These are phyloP conservation scores for Ypsolopha scabrella DNA, from an alignment of 2,888 invertebrate species.

Conservation along the genomic window DNA sequence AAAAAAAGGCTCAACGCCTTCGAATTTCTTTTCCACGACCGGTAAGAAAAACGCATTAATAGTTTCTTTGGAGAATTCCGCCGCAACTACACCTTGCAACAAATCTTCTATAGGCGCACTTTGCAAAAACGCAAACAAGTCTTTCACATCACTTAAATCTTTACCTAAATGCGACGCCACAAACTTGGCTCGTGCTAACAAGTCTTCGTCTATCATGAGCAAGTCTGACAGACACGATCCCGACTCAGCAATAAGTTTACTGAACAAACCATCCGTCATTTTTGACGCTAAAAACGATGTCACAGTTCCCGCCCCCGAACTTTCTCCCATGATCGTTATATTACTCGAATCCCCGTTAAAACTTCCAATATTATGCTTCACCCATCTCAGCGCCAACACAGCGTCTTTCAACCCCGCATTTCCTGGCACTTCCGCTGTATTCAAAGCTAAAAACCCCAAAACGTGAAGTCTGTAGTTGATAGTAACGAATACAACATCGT, in stretches of 20 bases:
- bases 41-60: slow-evolving; percentile 35
- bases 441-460: slow-evolving; percentile 45
- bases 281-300: slow-evolving; percentile 32
- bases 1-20: slow-evolving; percentile 33
- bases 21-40: slow-evolving; percentile 40
- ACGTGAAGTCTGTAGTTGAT: slow-evolving; percentile 47
- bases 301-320: slow-evolving; percentile 39
- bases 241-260: slow-evolving; percentile 43
- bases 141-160: slow-evolving; percentile 20
- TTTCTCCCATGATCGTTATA: slow-evolving; percentile 48
- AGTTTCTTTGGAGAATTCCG: slow-evolving; percentile 25
- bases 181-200: slow-evolving; percentile 29
- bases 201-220: slow-evolving; percentile 35
- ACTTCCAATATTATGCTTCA: slow-evolving; percentile 33
- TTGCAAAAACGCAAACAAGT: slow-evolving; percentile 30
- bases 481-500: slow-evolving; percentile 48
- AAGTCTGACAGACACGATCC: slow-evolving; percentile 39
- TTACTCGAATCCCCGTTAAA: slow-evolving; percentile 47
- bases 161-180: slow-evolving; percentile 32
- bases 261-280: slow-evolving; percentile 36
- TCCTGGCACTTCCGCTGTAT: slow-evolving; percentile 47
- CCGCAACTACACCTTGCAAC: slow-evolving; percentile 25
- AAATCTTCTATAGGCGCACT: slow-evolving; percentile 34
- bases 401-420: slow-evolving; percentile 51
- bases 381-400: slow-evolving; percentile 47